These are phyloP conservation scores for Metallyticus violacea DNA, from an alignment of 2,888 invertebrate species.

Conservation along the genomic window DNA sequence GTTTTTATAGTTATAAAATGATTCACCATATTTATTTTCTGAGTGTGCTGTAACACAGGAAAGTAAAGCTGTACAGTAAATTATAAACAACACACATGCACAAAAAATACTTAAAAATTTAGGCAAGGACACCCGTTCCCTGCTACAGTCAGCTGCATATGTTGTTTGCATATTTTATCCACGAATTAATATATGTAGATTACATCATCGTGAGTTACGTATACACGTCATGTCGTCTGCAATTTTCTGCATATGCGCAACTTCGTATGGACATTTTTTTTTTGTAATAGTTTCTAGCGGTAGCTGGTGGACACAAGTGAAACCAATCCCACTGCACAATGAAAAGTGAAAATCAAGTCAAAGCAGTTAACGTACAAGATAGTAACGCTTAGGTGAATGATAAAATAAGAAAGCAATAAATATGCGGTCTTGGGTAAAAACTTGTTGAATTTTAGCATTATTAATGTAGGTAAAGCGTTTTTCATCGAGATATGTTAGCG, in stretches of 20 bases:
- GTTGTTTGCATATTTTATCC: background rate
- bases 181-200: background rate
- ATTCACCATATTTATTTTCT: background rate
- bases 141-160: background rate
- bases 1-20: background rate
- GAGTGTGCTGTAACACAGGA: background rate
- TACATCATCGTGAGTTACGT: background rate
- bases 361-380: too few species aligned
- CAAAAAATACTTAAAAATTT: background rate
- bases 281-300: background rate
- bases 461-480: background rate
- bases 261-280: background rate
- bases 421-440: background rate
- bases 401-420: too few species aligned
- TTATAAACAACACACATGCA: background rate
- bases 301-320: background rate
- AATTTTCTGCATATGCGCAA: background rate
- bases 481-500: background rate
- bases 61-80: background rate
- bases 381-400: too few species aligned
- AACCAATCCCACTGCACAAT: background rate
- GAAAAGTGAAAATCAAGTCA: background rate
- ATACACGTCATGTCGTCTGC: background rate
- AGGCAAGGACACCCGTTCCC: background rate
- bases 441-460: background rate